phyloP scores from a whole-genome alignment of 2,113 vertebrate species.

The Brachypodius melanocephalos region DNA sequence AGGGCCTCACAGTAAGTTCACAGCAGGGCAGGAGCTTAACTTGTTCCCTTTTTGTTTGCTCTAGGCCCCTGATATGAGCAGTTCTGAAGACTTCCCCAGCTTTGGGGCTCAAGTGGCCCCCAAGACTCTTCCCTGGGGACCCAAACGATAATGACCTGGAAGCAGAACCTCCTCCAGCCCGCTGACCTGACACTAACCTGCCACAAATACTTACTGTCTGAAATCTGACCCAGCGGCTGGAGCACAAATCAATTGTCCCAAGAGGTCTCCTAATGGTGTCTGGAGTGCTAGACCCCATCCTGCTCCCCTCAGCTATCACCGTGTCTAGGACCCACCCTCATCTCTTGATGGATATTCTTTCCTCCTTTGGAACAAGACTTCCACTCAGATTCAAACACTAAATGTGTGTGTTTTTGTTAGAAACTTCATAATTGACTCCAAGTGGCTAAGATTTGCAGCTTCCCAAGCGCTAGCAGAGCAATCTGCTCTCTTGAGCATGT shows the following conservation, averaged over 20 bases:
- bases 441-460: conserved; percentile 65
- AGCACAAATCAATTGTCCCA: conserved; percentile 64
- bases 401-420: conserved; percentile 60
- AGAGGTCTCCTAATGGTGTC: conserved; percentile 75
- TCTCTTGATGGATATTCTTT: conserved; percentile 53
- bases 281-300: conserved; percentile 61
- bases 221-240: conserved; percentile 74
- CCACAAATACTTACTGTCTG: conserved; percentile 66
- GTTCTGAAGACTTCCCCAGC: conserved; percentile 97
- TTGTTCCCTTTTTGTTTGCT: conserved; percentile 55
- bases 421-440: conserved; percentile 60
- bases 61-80: conserved; percentile 98
- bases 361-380: conserved; percentile 46
- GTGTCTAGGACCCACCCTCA: conserved; percentile 52
- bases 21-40: conserved; percentile 13
- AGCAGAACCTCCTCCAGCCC: conserved; percentile 68
- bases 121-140: conserved; percentile 94
- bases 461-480: conserved; percentile 52
- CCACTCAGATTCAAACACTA: conserved; percentile 68
- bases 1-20: background rate
- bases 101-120: conserved; percentile 93
- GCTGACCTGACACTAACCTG: conserved; percentile 66
- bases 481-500: conserved; percentile 67
- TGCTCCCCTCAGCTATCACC: conserved; percentile 62
- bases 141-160: conserved; percentile 89